Evolutionary conservation across 2,888 invertebrate genomes (phyloP), one percentile per base, ranked within the genome.

Genomic region (Drepana falcataria): DNA sequence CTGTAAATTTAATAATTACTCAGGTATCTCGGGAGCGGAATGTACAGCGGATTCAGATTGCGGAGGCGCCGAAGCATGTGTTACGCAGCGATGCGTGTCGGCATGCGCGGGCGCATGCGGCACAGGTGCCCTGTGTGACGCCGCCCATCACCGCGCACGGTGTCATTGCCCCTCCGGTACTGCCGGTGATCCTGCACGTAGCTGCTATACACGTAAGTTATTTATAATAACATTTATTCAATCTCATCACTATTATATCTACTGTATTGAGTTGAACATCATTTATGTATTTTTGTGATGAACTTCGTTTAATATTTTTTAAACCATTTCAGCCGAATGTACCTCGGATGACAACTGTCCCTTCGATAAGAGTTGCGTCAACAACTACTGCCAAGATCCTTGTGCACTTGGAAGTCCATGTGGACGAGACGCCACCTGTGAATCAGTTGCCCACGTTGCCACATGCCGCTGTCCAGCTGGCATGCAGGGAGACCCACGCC

Each of bases 31-130:
- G 54, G 87, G 90, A 40, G 84, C 92, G 56, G 95, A 95, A 71
- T 97, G 97, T 69, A 92, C 91, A 9, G 88, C 91, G 9, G 96
- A 97, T 75, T 91, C 93, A 0, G 95, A 96, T 56, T 98, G 98
- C 73, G 91, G 95, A 0, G 91, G 93, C 2, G 94, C 95, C 40
- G 94, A 95, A 72, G 95, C 97, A 0, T 98, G 98, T 75, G 93
- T 96, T 55, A 94, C 95, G 64, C 92, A 93, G 63, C 93, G 94
- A 49, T 98, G 98, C 74, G 94, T 95, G 75, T 93, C 96, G 72
- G 97, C 97, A 0, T 98, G 97, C 77, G 93, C 95, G 34, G 93
- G 95, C 70, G 95, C 96, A 2, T 98, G 98, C 75, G 97, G 96
- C 52, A 87, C 93, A 6, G 94, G 95, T 60, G 96, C 97, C 0